Conservation (phyloP, 2,797 vertebrate genomes). For the Enteromius unitaeniatus region DNA sequence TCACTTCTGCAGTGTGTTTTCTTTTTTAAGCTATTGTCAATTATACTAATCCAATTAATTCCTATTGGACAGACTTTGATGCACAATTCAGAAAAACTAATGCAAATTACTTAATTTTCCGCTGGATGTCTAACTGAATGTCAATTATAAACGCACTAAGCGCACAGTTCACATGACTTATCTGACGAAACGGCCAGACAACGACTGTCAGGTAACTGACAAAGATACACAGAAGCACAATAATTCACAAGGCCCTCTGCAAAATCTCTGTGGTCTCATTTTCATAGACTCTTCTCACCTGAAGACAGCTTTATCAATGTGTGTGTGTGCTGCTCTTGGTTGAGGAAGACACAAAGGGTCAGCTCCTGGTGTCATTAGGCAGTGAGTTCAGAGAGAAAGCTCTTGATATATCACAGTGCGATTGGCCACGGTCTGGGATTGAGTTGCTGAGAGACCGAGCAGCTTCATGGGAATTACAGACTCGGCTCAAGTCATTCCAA, state of each 20-base stretch:
- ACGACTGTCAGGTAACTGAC: background rate
- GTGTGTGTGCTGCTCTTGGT: slow-evolving; percentile 40
- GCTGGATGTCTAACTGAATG: background rate
- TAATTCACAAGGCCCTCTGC: slow-evolving; percentile 17
- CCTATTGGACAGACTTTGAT: background rate
- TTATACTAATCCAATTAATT: background rate
- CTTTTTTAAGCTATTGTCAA: background rate
- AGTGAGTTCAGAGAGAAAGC: slow-evolving; percentile 67
- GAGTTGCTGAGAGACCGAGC: slow-evolving; percentile 77
- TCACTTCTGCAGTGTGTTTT: background rate
- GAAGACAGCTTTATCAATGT: slow-evolving; percentile 25
- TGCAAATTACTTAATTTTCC: background rate
- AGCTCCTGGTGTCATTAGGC: slow-evolving; percentile 53
- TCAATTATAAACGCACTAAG: background rate
- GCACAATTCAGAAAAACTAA: background rate
- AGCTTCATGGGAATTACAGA: slow-evolving; percentile 80
- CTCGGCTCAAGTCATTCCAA: slow-evolving; percentile 84
- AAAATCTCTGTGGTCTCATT: slow-evolving; percentile 16
- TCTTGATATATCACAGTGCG: slow-evolving; percentile 79
- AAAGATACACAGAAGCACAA: background rate
- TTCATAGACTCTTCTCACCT: slow-evolving; percentile 37
- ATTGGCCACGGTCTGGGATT: slow-evolving; percentile 80
- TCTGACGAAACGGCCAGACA: background rate
- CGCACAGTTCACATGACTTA: background rate
- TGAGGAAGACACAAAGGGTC: slow-evolving; percentile 38